phyloP scores from a whole-genome alignment of 1,140 invertebrate genomes.

The Proales similis region DNA sequence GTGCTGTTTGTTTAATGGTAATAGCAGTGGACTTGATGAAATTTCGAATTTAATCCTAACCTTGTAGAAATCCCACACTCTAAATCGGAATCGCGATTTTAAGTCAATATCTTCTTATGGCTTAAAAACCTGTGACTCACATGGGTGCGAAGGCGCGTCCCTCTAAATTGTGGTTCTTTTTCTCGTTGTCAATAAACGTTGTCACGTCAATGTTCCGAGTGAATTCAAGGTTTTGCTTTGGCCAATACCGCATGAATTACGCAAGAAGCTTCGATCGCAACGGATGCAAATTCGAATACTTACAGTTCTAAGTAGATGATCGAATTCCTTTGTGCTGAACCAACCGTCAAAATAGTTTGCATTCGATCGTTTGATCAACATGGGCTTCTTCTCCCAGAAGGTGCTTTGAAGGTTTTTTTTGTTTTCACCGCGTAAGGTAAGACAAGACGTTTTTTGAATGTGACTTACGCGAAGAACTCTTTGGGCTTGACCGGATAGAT shows the following conservation, averaged over 20 bases:
- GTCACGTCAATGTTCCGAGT: conserved; percentile 83
- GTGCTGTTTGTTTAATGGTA: conserved; percentile 59
- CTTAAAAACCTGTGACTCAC: neutral
- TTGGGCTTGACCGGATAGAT: conserved; percentile 31
- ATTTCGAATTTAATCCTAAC: neutral
- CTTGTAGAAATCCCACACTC: conserved; percentile 33
- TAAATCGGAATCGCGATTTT: too few species aligned
- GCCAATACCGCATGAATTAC: conserved; percentile 2
- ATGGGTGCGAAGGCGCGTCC: conserved; percentile 54
- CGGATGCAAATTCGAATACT: neutral
- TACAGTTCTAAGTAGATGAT: conserved; percentile 64
- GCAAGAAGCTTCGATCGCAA: neutral
- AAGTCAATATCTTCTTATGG: neutral
- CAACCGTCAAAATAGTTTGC: conserved; percentile 64
- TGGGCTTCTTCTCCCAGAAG: conserved; percentile 70
- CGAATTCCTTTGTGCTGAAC: conserved; percentile 67
- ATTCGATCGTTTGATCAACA: conserved; percentile 64
- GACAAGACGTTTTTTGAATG: neutral
- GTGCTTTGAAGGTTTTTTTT: conserved; percentile 40
- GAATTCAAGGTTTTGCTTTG: conserved; percentile 65
- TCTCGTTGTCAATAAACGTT: conserved; percentile 65
- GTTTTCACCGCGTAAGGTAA: neutral
- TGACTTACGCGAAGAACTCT: conserved; percentile 29
- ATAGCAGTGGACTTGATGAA: neutral
- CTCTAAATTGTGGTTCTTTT: conserved; percentile 67